These are phyloP conservation scores for Pristionchus entomophagus DNA, from an alignment of 2,888 invertebrate species.

Conservation along the genomic window DNA sequence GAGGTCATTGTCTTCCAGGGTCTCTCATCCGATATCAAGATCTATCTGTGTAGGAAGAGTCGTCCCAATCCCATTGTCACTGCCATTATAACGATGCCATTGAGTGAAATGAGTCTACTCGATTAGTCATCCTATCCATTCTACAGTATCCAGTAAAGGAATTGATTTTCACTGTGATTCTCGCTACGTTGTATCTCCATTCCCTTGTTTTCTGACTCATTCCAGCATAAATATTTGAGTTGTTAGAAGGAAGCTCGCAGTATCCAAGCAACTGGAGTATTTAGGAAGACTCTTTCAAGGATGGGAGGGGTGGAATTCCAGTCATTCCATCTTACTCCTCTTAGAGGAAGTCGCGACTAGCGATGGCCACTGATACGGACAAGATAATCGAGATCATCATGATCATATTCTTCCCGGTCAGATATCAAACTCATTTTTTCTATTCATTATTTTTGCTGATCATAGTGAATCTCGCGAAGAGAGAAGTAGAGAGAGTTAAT, in stretches of 20 bases:
- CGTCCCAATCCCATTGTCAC: constrained; percentile 45
- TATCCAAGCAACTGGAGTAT: background rate
- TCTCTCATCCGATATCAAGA: constrained; percentile 26
- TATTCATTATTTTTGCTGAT: background rate
- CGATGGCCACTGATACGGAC: background rate
- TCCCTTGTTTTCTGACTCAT: background rate
- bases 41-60: constrained; percentile 29
- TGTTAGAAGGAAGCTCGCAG: background rate
- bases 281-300: background rate
- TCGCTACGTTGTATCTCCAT: background rate
- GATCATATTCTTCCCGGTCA: constrained; percentile 42
- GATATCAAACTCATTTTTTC: background rate
- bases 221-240: background rate
- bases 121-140: constrained; percentile 24
- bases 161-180: background rate
- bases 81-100: constrained; percentile 47
- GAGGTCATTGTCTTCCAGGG: constrained; percentile 9
- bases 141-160: too few species aligned
- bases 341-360: background rate
- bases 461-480: background rate
- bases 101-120: constrained; percentile 48
- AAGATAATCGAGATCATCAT: constrained; percentile 46
- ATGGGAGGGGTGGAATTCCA: background rate
- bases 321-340: background rate
- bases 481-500: too few species aligned